Evolutionary conservation across 2,797 vertebrate genomes (phyloP).

Genomic region (Scyliorhinus canicula): DNA sequence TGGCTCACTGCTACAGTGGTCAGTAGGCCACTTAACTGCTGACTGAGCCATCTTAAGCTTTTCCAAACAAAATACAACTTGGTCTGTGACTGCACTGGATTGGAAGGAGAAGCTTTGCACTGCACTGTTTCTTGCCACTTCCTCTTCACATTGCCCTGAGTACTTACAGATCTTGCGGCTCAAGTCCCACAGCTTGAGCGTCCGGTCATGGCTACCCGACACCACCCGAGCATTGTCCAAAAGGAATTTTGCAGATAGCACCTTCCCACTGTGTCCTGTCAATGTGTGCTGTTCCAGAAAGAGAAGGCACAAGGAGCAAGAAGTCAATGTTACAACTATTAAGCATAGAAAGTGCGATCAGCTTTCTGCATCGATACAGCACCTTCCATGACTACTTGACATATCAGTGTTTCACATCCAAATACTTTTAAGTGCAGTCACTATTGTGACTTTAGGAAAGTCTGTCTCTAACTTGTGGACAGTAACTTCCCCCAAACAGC

Average conservation of each 20-base stretch:
- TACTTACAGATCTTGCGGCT: constrained; percentile 96
- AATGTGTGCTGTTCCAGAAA: constrained; percentile 73
- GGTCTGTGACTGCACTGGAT: background rate
- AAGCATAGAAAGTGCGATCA: background rate
- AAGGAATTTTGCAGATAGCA: constrained; percentile 87
- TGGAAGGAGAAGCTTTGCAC: background rate
- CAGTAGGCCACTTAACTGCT: background rate
- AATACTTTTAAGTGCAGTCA: too few species aligned
- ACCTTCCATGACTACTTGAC: background rate
- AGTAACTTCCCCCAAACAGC: background rate
- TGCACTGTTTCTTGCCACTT: background rate
- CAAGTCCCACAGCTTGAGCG: constrained; percentile 97
- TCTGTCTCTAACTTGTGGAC: background rate
- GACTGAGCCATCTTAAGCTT: background rate
- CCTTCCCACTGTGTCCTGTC: constrained; percentile 93
- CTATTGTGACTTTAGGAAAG: background rate
- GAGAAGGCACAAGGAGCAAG: background rate
- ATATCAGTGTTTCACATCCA: background rate
- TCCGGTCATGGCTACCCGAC: constrained; percentile 91
- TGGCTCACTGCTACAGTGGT: background rate
- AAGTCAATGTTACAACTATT: background rate
- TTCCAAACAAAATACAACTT: background rate
- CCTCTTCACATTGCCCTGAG: background rate
- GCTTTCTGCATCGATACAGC: background rate
- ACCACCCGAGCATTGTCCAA: constrained; percentile 90